phyloP scores from a whole-genome alignment of 2,888 invertebrate genomes.

The Neelides folsomi region DNA sequence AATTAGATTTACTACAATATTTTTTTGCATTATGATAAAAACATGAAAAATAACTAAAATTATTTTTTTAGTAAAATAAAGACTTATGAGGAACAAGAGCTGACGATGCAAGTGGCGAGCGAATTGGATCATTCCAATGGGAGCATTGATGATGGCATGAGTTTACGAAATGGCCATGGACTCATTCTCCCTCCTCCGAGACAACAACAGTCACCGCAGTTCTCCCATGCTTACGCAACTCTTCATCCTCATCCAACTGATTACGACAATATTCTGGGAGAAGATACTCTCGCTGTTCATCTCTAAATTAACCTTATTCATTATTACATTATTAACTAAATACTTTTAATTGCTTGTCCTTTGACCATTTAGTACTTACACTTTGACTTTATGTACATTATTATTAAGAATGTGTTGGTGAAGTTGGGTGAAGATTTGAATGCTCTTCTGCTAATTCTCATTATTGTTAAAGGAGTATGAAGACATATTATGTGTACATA shows the following conservation, averaged over 20 bases:
- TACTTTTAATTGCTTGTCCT: no score
- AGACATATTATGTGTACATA: no score
- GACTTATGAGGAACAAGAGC: slow-evolving; percentile 79
- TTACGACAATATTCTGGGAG: slow-evolving; percentile 25
- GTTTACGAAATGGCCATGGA: background rate
- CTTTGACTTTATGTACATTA: no score
- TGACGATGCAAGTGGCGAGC: slow-evolving; percentile 84
- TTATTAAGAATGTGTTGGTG: no score
- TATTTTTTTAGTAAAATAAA: slow-evolving; percentile 54
- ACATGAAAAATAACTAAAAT: slow-evolving; percentile 12
- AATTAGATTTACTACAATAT: background rate
- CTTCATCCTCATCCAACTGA: slow-evolving; percentile 27
- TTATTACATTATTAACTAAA: no score
- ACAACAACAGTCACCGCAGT: slow-evolving; percentile 22
- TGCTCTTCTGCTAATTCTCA: no score
- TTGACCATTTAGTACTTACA: no score
- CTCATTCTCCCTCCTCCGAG: slow-evolving; percentile 3
- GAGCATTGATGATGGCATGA: slow-evolving; percentile 21
- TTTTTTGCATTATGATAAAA: background rate
- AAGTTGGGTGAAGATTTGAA: no score
- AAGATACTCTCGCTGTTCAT: slow-evolving; percentile 29
- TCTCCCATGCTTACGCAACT: slow-evolving; percentile 30
- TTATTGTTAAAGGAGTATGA: no score
- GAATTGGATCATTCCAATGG: slow-evolving; percentile 47
- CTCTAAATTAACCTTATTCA: slow-evolving; percentile 5